Evolutionary conservation across 2,113 vertebrate genomes (phyloP).

Genomic region (Gadus macrocephalus): DNA sequence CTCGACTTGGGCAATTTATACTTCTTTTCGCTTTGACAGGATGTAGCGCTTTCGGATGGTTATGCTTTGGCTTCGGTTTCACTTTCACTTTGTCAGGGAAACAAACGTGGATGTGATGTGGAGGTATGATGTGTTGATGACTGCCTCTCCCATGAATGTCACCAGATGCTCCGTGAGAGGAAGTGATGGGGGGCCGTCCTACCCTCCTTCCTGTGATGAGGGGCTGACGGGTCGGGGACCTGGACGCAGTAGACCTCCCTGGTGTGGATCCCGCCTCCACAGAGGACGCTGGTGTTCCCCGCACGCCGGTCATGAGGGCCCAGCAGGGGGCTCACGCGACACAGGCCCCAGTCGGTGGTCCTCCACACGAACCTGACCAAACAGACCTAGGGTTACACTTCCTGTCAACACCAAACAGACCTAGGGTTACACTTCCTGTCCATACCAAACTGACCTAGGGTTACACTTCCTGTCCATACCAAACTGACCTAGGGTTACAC

Average conservation of each 20-base stretch:
- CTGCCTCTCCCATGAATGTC: not conserved
- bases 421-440: not conserved
- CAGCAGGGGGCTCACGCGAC: slow-evolving; percentile 80
- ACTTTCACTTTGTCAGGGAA: not conserved
- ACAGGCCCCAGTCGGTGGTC: slow-evolving; percentile 87
- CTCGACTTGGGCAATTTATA: too few species aligned
- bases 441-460: not conserved
- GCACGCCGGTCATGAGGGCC: slow-evolving; percentile 73
- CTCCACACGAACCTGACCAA: slow-evolving; percentile 85
- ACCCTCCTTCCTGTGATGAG: slow-evolving; percentile 81
- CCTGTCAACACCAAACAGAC: not conserved
- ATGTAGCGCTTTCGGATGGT: not conserved
- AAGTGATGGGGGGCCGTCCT: slow-evolving; percentile 5
- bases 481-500: not conserved
- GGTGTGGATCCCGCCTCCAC: slow-evolving; percentile 89
- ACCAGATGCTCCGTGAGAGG: not conserved
- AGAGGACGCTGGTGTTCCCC: slow-evolving; percentile 66
- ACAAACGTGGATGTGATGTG: not conserved
- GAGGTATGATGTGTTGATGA: not conserved
- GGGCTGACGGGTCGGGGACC: slow-evolving; percentile 49
- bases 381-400: not conserved
- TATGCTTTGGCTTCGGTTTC: not conserved
- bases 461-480: not conserved
- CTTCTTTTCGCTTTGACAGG: too few species aligned
- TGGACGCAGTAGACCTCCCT: slow-evolving; percentile 88